Conservation (phyloP, 35 echinoderm and acorn worm species). For the Hemicentrotus pulcherrimus region DNA sequence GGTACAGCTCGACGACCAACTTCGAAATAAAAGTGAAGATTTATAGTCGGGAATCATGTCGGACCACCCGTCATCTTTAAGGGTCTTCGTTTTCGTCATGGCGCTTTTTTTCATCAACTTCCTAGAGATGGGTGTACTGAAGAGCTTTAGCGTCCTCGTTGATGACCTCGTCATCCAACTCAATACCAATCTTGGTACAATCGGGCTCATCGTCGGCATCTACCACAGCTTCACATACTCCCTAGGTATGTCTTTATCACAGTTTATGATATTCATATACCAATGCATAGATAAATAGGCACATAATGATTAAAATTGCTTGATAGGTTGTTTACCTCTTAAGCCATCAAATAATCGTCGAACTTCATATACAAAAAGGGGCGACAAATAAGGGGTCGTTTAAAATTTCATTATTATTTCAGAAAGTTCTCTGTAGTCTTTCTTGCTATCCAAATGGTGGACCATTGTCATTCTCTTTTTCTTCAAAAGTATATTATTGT, state of each 20-base stretch:
- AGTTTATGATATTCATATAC: background rate
- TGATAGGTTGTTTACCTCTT: too few relatives aligned
- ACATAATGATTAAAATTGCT: too few relatives aligned
- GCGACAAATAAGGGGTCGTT: too few relatives aligned
- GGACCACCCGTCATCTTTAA: background rate
- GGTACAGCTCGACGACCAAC: background rate
- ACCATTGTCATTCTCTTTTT: too few relatives aligned
- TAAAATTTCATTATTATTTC: too few relatives aligned
- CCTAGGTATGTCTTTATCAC: background rate
- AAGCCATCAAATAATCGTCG: too few relatives aligned
- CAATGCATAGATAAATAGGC: background rate
- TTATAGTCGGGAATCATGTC: background rate
- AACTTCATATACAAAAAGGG: too few relatives aligned
- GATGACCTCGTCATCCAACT: constrained; percentile 37
- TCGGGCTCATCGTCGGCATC: background rate
- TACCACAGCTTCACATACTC: background rate
- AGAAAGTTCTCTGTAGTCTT: too few relatives aligned
- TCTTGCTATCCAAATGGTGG: too few relatives aligned
- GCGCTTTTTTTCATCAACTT: constrained; percentile 26
- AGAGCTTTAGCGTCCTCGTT: constrained; percentile 37
- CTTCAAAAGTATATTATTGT: too few relatives aligned
- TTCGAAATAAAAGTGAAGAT: background rate
- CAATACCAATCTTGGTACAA: background rate
- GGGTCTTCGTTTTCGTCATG: background rate
- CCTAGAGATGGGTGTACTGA: constrained; percentile 35